phyloP scores from a whole-genome alignment of 2,888 invertebrate genomes.

The Temnothorax ravouxi region DNA sequence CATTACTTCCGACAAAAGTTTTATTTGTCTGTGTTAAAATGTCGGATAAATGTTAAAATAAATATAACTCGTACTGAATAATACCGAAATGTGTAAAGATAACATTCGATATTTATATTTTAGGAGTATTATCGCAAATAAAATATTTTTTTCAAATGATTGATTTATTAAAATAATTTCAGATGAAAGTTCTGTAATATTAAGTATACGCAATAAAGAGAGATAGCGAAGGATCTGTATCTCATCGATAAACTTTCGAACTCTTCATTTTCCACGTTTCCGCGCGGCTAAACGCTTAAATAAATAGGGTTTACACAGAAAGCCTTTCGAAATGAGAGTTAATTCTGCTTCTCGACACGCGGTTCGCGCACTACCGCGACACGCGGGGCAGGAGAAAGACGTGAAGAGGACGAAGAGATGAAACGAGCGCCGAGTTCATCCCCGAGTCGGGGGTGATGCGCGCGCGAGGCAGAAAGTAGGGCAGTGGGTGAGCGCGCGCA shows the following conservation, averaged over 20 bases:
- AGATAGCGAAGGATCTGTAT: background rate
- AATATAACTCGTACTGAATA: background rate
- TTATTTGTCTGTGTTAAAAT: background rate
- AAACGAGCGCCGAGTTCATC: constrained; percentile 12
- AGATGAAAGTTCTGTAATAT: background rate
- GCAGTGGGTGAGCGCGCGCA: constrained; percentile 83
- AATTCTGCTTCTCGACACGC: constrained; percentile 35
- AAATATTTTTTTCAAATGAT: background rate
- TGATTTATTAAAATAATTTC: too few species aligned
- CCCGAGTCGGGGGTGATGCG: constrained; percentile 63
- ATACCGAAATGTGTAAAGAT: background rate
- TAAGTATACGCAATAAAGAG: background rate
- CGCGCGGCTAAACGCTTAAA: constrained; percentile 18
- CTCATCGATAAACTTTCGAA: background rate
- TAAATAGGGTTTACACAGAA: constrained; percentile 43
- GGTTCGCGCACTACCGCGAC: background rate
- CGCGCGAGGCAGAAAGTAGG: constrained; percentile 74
- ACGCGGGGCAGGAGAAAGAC: background rate
- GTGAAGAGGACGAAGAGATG: constrained; percentile 46
- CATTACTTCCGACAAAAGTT: background rate
- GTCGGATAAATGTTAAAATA: background rate
- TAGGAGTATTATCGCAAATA: background rate
- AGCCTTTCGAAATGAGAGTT: constrained; percentile 39
- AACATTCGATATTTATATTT: background rate
- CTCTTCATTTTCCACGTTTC: background rate